phyloP scores from a whole-genome alignment of 2,797 vertebrate species.

The Arnoldichthys spilopterus region DNA sequence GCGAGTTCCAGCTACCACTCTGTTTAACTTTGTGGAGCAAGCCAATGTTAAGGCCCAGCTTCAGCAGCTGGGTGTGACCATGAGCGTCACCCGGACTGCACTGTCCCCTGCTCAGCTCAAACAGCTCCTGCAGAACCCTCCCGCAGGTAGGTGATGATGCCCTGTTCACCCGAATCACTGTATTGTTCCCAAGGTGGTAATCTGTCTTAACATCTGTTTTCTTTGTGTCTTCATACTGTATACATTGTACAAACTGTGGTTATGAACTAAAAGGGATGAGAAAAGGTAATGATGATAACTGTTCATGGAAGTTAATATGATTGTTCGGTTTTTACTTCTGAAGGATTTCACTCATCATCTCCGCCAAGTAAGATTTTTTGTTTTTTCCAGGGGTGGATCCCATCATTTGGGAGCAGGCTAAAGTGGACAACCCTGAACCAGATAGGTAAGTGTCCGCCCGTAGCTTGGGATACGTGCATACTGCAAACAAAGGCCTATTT shows the following conservation, averaged over 20 bases:
- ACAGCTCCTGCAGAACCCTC: slow-evolving; percentile 92
- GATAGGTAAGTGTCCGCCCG: slow-evolving; percentile 85
- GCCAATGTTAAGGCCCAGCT: slow-evolving; percentile 86
- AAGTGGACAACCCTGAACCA: slow-evolving; percentile 97
- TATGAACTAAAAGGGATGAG: no score
- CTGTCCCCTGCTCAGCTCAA: slow-evolving; percentile 92
- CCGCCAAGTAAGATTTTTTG: not conserved
- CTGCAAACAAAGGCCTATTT: no score
- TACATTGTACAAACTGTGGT: no score
- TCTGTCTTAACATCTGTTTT: no score
- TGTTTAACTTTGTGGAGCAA: slow-evolving; percentile 89
- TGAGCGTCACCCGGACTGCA: slow-evolving; percentile 88
- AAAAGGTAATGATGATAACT: no score
- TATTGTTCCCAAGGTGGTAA: no score
- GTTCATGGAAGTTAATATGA: no score
- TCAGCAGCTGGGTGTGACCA: slow-evolving; percentile 88
- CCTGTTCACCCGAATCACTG: no score
- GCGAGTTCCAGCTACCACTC: slow-evolving; percentile 87
- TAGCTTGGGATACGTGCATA: not conserved
- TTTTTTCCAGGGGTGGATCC: slow-evolving; percentile 89
- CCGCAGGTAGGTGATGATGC: slow-evolving; percentile 79
- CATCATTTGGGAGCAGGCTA: slow-evolving; percentile 99
- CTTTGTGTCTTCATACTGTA: no score
- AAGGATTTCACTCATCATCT: no score
- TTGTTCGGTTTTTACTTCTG: no score